phyloP scores from a whole-genome alignment of 1,140 invertebrate genomes.

The Tetramorium alpestre region DNA sequence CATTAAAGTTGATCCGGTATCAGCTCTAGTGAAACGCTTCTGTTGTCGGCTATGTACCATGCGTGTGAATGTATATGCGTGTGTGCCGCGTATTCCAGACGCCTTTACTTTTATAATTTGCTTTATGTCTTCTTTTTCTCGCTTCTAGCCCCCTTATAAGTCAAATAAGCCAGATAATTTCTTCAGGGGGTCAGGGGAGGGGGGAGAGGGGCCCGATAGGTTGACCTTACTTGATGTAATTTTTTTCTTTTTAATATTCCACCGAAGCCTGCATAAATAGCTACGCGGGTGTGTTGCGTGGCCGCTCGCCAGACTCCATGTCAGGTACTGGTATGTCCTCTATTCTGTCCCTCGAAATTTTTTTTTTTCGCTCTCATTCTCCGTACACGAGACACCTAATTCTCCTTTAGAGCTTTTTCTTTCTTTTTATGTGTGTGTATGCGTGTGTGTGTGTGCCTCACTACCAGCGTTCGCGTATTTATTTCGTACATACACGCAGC shows the following conservation, averaged over 20 bases:
- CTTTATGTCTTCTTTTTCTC: slow-evolving; percentile 64
- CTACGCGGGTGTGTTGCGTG: slow-evolving; percentile 92
- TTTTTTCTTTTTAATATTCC: slow-evolving; percentile 86
- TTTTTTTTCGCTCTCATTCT: slow-evolving; percentile 71
- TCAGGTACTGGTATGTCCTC: slow-evolving; percentile 89
- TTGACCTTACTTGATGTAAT: slow-evolving; percentile 83
- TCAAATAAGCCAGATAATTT: slow-evolving; percentile 64
- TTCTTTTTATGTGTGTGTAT: neutral
- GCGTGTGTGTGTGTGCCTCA: neutral
- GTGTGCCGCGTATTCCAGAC: slow-evolving; percentile 24
- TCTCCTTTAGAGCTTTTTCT: slow-evolving; percentile 21
- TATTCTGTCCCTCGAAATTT: slow-evolving; percentile 75
- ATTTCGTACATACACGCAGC: slow-evolving; percentile 14
- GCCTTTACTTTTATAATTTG: slow-evolving; percentile 55
- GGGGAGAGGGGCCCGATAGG: slow-evolving; percentile 65
- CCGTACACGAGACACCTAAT: slow-evolving; percentile 34
- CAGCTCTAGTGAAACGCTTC: slow-evolving; percentile 23
- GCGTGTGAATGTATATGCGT: slow-evolving; percentile 27
- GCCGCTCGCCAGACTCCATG: slow-evolving; percentile 89
- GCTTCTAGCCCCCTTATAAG: slow-evolving; percentile 68
- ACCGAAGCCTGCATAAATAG: slow-evolving; percentile 88
- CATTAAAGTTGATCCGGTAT: slow-evolving; percentile 1
- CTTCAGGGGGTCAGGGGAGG: slow-evolving; percentile 67
- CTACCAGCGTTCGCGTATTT: slow-evolving; percentile 7
- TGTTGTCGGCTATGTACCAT: slow-evolving; percentile 9